A percentile compares a stretch with the other conserved stretches of the same genome.
Evolutionary conservation across 2,888 invertebrate genomes (phyloP).

Genomic region (Pomacea canaliculata): DNA sequence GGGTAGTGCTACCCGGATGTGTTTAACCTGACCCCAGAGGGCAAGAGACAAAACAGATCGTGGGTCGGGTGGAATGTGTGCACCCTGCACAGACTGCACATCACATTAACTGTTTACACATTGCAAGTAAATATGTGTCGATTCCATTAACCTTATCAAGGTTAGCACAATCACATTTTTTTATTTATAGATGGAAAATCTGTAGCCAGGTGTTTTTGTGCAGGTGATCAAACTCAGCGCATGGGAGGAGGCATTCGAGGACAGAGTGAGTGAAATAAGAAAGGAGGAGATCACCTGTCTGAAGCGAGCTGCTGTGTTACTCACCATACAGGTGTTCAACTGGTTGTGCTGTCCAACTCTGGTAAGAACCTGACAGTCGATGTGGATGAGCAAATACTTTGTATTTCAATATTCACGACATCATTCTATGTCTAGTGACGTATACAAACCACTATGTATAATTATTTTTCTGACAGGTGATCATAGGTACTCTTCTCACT

Average conservation of each 20-base stretch:
- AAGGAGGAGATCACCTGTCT: constrained; percentile 88
- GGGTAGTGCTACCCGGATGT: too few relatives aligned
- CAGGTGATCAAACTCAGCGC: constrained; percentile 72
- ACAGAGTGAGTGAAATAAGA: constrained; percentile 77
- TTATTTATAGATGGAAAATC: too few relatives aligned
- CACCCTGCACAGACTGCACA: too few relatives aligned
- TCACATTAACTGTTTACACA: too few relatives aligned
- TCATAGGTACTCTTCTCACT: constrained; percentile 66
- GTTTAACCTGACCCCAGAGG: too few relatives aligned
- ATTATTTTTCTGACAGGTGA: constrained; percentile 55
- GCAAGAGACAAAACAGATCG: too few relatives aligned
- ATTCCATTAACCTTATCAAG: too few relatives aligned
- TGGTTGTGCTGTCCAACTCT: constrained; percentile 95
- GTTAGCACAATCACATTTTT: too few relatives aligned
- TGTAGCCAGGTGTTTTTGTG: background rate
- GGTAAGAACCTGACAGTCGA: constrained; percentile 72
- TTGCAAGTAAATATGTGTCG: too few relatives aligned
- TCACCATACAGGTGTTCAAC: constrained; percentile 83
- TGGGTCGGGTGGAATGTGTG: too few relatives aligned
- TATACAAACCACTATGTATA: too few relatives aligned
- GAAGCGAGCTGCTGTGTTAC: constrained; percentile 83
- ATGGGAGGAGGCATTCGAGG: constrained; percentile 71
- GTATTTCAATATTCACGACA: too few relatives aligned
- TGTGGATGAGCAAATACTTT: background rate
- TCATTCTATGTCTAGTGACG: background rate